Percentiles rank a stretch among this genome's conserved stretches.
These are phyloP conservation scores for Labeo calbasu DNA, from an alignment of 2,797 vertebrate genomes.

Conservation along the genomic window DNA sequence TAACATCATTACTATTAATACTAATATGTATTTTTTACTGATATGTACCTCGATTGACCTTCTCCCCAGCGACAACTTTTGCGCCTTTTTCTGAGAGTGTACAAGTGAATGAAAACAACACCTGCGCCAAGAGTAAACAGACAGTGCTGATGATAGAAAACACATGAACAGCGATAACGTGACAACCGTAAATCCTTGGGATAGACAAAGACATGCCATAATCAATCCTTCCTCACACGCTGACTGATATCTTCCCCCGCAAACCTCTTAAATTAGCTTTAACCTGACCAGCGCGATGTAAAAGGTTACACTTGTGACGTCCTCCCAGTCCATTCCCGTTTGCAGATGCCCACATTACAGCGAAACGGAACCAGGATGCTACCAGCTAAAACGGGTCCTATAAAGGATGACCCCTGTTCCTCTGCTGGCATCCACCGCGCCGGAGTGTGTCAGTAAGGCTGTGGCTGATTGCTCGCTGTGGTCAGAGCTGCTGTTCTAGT, in stretches of 20 bases:
- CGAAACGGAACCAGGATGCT: slow-evolving; percentile 54
- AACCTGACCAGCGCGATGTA: slow-evolving; percentile 13
- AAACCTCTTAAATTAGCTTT: slow-evolving; percentile 39
- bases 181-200: background rate
- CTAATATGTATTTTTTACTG: no score
- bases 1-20: no score
- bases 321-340: slow-evolving; percentile 26
- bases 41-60: no score
- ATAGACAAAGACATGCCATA: slow-evolving; percentile 32
- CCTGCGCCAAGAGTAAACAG: background rate
- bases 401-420: slow-evolving; percentile 54
- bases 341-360: slow-evolving; percentile 22
- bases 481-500: slow-evolving; percentile 44
- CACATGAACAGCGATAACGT: background rate
- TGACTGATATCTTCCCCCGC: slow-evolving; percentile 40
- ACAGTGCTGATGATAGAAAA: slow-evolving; percentile 11
- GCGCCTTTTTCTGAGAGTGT: background rate
- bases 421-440: slow-evolving; percentile 34
- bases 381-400: slow-evolving; percentile 54
- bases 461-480: slow-evolving; percentile 25
- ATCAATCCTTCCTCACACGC: slow-evolving; percentile 46
- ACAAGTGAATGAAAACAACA: slow-evolving; percentile 25
- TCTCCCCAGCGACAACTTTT: background rate
- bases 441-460: slow-evolving; percentile 29
- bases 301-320: slow-evolving; percentile 45